Evolutionary conservation across 2,888 invertebrate genomes (phyloP), one percentile per base, ranked within the genome.

Genomic region (Lochmaea crataegi): DNA sequence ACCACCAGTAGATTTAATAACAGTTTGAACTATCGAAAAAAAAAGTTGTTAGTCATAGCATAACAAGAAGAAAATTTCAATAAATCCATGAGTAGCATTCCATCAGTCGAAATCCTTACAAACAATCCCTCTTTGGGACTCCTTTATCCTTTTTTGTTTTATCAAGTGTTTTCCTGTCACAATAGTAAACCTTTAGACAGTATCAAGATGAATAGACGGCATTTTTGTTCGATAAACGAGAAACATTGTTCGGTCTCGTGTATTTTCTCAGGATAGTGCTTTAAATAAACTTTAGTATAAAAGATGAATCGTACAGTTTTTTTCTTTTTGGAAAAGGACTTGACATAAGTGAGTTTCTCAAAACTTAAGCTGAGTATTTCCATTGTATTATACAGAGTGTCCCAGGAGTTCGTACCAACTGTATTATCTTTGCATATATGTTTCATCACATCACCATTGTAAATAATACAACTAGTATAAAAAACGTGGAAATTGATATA

Each of bases 201-300:
- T 75, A 76, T 75, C 74, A 76, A 75, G 76, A 77, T 73, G 70
- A 70, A 77, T 77, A 67, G 68, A 73, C 69, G 71, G 70, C 73
- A 77, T 74, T 75, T 76, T 72, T 68, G 75, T 75, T 75, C 67
- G 73, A 72, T 74, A 69, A 74, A 67, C 61, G 68, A 71, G 68
- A 65, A 74, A 72, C 71, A 71, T 18, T 68, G 63, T 73, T 73
- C 63, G 66, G 68, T 73, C 68, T 68, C 56, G 68, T 71, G 60
- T 51, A 57, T 65, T 75, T 65, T 65, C 71, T 71, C 68, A 41
- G 64, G 53, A 65, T 72, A 69, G 70, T 72, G 60, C 73, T 73
- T 73, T 68, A 73, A 73, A 75, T 73, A 75, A 75, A 75, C 71
- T 70, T 67, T 53, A 61, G 72, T 63, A 73, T 73, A 7, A 70